These are phyloP conservation scores for Drosophila prostipennis DNA, from an alignment of 2,888 invertebrate genomes.

Conservation along the genomic window DNA sequence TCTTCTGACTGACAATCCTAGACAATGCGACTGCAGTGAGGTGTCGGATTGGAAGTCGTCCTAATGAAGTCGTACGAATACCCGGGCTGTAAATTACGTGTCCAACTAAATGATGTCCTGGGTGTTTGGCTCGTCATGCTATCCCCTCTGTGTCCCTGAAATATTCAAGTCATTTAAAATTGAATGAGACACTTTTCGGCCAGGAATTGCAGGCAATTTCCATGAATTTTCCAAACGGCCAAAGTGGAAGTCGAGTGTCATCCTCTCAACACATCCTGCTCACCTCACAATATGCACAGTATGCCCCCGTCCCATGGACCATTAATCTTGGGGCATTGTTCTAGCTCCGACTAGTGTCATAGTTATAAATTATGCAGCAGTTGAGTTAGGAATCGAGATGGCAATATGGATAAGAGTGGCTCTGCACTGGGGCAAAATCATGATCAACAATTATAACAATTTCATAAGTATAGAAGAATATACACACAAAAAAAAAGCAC, in stretches of 20 bases:
- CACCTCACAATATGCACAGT: slow-evolving; percentile 14
- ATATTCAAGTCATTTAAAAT: slow-evolving; percentile 37
- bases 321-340: slow-evolving; percentile 73
- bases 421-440: slow-evolving; percentile 9
- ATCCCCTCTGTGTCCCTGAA: slow-evolving; percentile 5
- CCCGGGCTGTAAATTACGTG: slow-evolving; percentile 41
- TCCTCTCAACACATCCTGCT: slow-evolving; percentile 47
- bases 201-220: slow-evolving; percentile 55
- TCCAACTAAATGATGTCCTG: slow-evolving; percentile 31
- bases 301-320: slow-evolving; percentile 30
- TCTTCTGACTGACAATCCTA: slow-evolving; percentile 46
- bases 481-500: no score
- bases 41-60: slow-evolving; percentile 51
- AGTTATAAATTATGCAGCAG: slow-evolving; percentile 72
- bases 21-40: slow-evolving; percentile 53
- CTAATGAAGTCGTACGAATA: slow-evolving; percentile 66
- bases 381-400: slow-evolving; percentile 41
- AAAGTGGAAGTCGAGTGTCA: slow-evolving; percentile 34
- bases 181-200: slow-evolving; percentile 53
- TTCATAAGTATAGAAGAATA: no score
- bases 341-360: slow-evolving; percentile 60
- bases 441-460: no score
- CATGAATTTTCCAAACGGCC: slow-evolving; percentile 48
- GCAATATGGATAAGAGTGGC: slow-evolving; percentile 19
- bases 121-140: slow-evolving; percentile 19